Conservation (phyloP, 2,888 invertebrate species). For the Caenorhabditis virilis region DNA sequence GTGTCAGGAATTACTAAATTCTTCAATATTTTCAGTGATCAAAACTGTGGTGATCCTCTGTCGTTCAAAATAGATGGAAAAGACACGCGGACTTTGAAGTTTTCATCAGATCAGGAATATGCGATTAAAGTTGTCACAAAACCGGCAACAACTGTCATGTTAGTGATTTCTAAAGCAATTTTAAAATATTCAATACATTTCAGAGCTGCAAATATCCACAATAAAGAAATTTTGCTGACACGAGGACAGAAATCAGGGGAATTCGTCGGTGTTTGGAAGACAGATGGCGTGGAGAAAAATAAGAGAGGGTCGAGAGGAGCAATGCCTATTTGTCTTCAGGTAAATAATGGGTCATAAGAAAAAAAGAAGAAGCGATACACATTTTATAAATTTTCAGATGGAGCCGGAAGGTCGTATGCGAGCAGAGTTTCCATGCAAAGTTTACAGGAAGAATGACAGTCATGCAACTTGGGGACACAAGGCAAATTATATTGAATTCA, state of each 20-base stretch:
- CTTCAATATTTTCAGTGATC: constrained; percentile 56
- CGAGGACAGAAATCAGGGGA: constrained; percentile 32
- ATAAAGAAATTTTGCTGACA: too few species aligned
- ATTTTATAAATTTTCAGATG: constrained; percentile 8
- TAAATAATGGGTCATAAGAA: background rate
- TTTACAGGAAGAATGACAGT: constrained; percentile 39
- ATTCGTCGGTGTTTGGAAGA: constrained; percentile 25
- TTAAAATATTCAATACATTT: too few species aligned
- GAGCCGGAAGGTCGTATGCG: constrained; percentile 22
- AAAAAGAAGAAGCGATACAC: background rate
- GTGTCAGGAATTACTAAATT: too few species aligned
- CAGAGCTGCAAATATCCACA: too few species aligned
- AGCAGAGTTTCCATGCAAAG: constrained; percentile 32
- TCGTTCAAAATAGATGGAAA: constrained; percentile 66
- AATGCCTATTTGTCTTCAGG: too few species aligned
- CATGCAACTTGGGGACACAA: constrained; percentile 63
- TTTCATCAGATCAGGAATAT: constrained; percentile 59
- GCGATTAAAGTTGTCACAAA: constrained; percentile 51
- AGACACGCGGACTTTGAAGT: constrained; percentile 59
- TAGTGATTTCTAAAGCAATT: too few species aligned
- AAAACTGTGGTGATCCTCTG: constrained; percentile 53
- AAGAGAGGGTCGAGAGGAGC: too few species aligned
- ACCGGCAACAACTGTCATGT: constrained; percentile 57
- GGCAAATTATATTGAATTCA: constrained; percentile 55
- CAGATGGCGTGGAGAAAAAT: constrained; percentile 16